Conservation (phyloP, 2,797 vertebrate genomes). For the Clarias platycephalus region DNA sequence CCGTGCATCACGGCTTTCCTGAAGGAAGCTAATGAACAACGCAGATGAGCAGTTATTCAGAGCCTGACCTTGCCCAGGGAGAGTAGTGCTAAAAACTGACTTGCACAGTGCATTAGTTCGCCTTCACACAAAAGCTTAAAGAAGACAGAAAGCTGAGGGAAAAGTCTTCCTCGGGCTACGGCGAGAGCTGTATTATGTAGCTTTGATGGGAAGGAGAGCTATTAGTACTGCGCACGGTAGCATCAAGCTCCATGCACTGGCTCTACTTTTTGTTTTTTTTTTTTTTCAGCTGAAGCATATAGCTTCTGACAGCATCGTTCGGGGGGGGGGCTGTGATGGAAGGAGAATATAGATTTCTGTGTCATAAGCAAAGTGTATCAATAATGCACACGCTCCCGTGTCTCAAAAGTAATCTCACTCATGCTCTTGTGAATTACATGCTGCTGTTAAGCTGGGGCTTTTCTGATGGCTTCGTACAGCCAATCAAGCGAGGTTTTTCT, state of each 20-base stretch:
- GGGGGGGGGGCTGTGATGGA: slow-evolving; percentile 4
- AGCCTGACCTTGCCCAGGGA: slow-evolving; percentile 30
- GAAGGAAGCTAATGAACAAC: slow-evolving; percentile 17
- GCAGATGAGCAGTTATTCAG: slow-evolving; percentile 6
- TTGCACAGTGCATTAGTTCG: slow-evolving; percentile 27
- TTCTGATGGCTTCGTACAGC: slow-evolving; percentile 53
- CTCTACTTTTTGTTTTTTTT: not conserved
- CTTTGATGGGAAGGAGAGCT: slow-evolving; percentile 4
- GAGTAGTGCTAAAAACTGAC: not conserved
- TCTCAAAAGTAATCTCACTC: slow-evolving; percentile 50
- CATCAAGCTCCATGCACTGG: slow-evolving; percentile 1
- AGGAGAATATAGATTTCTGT: slow-evolving; percentile 37
- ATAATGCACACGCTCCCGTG: not conserved
- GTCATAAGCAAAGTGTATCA: slow-evolving; percentile 46
- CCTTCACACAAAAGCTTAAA: slow-evolving; percentile 4
- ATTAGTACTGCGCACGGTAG: slow-evolving; percentile 11
- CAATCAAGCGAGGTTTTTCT: slow-evolving; percentile 25
- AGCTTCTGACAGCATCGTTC: slow-evolving; percentile 23
- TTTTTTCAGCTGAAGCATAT: slow-evolving; percentile 25
- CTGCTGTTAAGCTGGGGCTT: slow-evolving; percentile 11
- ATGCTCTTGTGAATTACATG: slow-evolving; percentile 28
- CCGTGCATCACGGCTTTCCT: not conserved
- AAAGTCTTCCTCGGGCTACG: slow-evolving; percentile 20
- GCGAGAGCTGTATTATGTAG: slow-evolving; percentile 6
- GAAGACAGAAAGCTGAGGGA: not conserved